phyloP scores from a whole-genome alignment of 2,113 vertebrate species.

The Leptodactylus fuscus region DNA sequence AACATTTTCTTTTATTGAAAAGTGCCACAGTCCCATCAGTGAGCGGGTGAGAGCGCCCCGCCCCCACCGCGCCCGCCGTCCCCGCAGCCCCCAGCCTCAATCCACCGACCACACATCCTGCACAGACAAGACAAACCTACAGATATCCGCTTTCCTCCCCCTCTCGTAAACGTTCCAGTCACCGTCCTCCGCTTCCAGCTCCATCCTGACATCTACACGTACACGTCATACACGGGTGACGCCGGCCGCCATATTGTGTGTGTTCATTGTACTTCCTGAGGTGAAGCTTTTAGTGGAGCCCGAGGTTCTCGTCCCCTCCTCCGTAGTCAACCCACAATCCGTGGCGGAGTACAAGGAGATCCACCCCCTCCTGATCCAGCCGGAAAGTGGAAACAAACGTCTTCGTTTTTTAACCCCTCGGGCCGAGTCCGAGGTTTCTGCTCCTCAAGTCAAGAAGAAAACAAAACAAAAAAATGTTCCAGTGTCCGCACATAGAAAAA shows the following conservation, averaged over 20 bases:
- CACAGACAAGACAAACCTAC: constrained; percentile 20
- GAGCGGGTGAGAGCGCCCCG: neutral
- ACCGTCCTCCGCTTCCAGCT: neutral
- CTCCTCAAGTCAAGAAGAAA: constrained; percentile 6
- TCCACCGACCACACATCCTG: neutral
- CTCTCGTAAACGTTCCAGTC: neutral
- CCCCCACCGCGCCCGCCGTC: neutral
- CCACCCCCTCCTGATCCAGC: too few relatives aligned
- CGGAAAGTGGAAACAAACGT: neutral
- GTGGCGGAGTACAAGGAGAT: too few relatives aligned
- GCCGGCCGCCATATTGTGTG: constrained; percentile 9
- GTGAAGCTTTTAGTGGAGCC: neutral
- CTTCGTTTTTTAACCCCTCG: neutral
- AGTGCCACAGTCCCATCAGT: constrained; percentile 40
- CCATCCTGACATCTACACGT: constrained; percentile 26
- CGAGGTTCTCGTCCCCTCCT: neutral
- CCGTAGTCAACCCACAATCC: neutral
- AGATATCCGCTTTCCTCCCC: neutral
- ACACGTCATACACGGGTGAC: neutral
- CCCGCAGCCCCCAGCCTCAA: neutral
- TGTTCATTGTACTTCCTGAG: constrained; percentile 25
- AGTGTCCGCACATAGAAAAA: constrained; percentile 47
- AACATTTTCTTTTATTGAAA: constrained; percentile 54
- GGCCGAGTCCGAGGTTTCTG: neutral
- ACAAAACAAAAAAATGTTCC: neutral